These are phyloP conservation scores for Agapornis canus DNA, from an alignment of 2,797 vertebrate genomes.

Conservation along the genomic window DNA sequence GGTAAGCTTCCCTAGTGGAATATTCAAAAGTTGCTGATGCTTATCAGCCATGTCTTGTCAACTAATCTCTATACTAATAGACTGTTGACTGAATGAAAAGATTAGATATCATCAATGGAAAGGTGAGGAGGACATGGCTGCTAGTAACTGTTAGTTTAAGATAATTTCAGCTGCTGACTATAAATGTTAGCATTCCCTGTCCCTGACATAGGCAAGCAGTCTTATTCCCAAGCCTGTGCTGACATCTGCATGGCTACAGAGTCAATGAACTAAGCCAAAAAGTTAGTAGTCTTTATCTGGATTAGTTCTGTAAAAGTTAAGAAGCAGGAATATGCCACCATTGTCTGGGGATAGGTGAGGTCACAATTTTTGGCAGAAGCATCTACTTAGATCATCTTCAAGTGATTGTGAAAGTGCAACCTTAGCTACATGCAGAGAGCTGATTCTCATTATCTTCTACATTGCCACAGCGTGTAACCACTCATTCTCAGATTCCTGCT, in stretches of 20 bases:
- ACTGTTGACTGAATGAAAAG: not conserved
- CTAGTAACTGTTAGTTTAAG: not conserved
- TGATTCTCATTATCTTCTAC: constrained; percentile 47
- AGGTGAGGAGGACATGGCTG: not conserved
- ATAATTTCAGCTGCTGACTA: not conserved
- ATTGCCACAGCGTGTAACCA: constrained; percentile 40
- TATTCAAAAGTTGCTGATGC: not conserved
- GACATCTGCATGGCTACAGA: not conserved
- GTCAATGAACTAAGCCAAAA: not conserved
- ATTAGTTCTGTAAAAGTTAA: not conserved
- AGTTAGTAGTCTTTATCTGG: not conserved
- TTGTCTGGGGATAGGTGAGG: constrained; percentile 46
- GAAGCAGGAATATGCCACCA: not conserved
- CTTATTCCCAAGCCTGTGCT: not conserved
- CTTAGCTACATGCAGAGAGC: constrained; percentile 32
- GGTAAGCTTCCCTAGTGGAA: not conserved
- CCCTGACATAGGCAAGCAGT: not conserved
- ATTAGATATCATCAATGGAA: not conserved
- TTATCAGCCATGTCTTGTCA: not conserved
- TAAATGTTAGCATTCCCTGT: not conserved
- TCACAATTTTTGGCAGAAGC: constrained; percentile 47
- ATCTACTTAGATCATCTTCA: constrained; percentile 51
- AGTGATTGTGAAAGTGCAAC: constrained; percentile 54
- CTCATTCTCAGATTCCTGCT: constrained; percentile 40
- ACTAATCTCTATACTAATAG: not conserved